These are phyloP conservation scores for Oikopleura dioica DNA, from an alignment of 23 tunicate genomes.

Conservation along the genomic window DNA sequence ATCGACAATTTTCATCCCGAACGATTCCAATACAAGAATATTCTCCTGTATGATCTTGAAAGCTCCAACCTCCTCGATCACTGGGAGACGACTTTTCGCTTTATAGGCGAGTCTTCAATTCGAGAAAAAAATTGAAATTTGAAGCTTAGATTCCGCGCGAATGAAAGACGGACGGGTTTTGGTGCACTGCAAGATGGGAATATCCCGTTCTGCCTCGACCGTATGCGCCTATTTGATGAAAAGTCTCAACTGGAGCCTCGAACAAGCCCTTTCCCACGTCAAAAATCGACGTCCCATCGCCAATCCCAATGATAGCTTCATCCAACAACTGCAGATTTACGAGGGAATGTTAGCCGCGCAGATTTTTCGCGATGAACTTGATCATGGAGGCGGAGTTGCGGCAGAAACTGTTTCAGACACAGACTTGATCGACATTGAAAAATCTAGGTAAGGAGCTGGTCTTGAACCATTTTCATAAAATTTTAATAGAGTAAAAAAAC, in stretches of 20 bases:
- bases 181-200: constrained; percentile 93
- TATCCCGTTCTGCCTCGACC: constrained; percentile 79
- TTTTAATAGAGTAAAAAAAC: not conserved
- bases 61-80: not conserved
- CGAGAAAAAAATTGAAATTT: not conserved
- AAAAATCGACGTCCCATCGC: constrained; percentile 29
- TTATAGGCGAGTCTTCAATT: too few species aligned
- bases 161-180: constrained; percentile 26
- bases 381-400: not conserved
- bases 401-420: not conserved
- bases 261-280: constrained; percentile 30
- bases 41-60: constrained; percentile 26
- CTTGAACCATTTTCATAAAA: too few species aligned
- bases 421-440: not conserved
- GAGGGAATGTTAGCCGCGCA: constrained; percentile 52
- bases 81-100: not conserved
- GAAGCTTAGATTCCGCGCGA: not conserved
- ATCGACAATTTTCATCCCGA: constrained; percentile 59
- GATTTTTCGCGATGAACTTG: not conserved
- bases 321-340: constrained; percentile 42
- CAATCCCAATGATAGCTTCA: constrained; percentile 41
- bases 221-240: constrained; percentile 75
- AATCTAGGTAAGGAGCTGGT: too few species aligned
- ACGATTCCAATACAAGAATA: constrained; percentile 33
- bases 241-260: constrained; percentile 25